These are phyloP conservation scores for Pipistrellus kuhlii DNA, from an alignment of 2,797 vertebrate species.

Conservation along the genomic window DNA sequence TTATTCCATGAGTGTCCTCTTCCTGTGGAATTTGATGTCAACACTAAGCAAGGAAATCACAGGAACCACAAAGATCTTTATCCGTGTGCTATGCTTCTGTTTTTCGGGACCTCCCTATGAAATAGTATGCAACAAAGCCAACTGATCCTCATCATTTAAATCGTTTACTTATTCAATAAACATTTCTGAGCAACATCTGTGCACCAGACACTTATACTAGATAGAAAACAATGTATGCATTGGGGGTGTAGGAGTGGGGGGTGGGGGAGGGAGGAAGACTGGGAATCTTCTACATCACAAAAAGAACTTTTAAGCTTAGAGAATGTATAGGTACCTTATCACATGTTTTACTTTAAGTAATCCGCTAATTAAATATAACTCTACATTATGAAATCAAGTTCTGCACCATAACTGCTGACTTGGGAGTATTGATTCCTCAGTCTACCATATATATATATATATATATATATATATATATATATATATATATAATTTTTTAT, in stretches of 20 bases:
- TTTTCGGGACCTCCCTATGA: not conserved
- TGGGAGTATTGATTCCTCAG: not conserved
- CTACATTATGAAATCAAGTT: not conserved
- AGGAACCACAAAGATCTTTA: not conserved
- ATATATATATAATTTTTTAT: no score
- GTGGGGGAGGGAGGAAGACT: not conserved
- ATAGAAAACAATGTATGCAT: not conserved
- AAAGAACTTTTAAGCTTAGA: not conserved
- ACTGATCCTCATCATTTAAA: not conserved
- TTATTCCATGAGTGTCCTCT: not conserved
- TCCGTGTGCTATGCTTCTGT: not conserved
- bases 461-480: no score
- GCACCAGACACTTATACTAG: not conserved
- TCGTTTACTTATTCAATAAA: not conserved
- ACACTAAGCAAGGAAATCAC: not conserved
- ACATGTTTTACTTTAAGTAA: not conserved
- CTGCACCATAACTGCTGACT: not conserved
- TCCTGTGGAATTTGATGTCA: not conserved
- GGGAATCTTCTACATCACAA: not conserved
- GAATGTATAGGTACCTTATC: not conserved
- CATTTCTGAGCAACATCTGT: not conserved
- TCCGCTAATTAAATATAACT: not conserved
- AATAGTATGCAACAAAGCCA: not conserved
- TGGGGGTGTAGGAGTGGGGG: accelerated
- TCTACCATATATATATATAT: no score